A percentile compares a stretch with the other conserved stretches of the same genome.
Conservation (phyloP, 2,888 invertebrate species). For the Pedicia rivosa region DNA sequence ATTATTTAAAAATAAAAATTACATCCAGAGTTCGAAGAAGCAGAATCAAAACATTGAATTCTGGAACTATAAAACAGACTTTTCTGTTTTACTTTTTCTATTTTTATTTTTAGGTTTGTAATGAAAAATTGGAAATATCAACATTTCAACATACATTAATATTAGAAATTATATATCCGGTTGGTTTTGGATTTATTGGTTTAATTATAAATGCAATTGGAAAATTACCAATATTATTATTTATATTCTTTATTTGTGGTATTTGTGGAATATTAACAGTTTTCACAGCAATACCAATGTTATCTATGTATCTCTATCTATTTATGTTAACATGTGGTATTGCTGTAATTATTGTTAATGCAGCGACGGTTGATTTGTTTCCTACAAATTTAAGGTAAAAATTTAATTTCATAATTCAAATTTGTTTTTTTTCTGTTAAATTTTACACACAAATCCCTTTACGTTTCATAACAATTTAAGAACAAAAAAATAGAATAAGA, state of each 20-base stretch:
- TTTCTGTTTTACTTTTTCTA: no score
- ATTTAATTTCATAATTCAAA: not conserved
- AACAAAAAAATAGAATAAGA: no score
- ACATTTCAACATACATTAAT: conserved; percentile 20
- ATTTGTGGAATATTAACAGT: conserved; percentile 16
- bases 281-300: conserved; percentile 16
- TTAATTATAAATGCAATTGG: conserved; percentile 19
- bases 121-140: conserved; percentile 19
- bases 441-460: no score
- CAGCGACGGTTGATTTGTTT: conserved; percentile 23
- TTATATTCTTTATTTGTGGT: conserved; percentile 18
- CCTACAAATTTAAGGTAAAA: conserved; percentile 24
- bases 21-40: no score
- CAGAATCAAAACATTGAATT: no score
- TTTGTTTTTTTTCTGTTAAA: no score
- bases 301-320: conserved; percentile 20
- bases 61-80: no score
- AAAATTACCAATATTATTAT: conserved; percentile 17
- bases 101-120: conserved; percentile 17
- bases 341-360: conserved; percentile 22
- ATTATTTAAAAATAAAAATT: no score
- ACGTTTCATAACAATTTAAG: no score
- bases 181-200: conserved; percentile 21
- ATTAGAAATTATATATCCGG: conserved; percentile 19
- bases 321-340: conserved; percentile 19